Evolutionary conservation across 2,113 vertebrate genomes (phyloP), one percentile per base, ranked within the genome.

Genomic region (Carassius auratus): DNA sequence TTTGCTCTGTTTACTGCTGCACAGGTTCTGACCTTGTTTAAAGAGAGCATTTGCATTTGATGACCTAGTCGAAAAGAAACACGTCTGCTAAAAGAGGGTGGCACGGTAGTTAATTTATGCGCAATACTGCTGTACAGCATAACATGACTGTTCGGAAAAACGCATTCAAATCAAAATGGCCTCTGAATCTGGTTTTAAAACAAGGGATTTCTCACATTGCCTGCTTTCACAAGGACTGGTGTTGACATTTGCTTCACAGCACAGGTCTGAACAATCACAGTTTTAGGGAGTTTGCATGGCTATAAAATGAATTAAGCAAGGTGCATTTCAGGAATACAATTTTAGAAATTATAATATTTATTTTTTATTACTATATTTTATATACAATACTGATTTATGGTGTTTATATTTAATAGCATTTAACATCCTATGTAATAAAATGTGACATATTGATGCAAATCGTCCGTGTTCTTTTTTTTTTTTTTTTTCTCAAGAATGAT

Each of bases 41-140:
- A 80, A 80, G 57, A 61, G 57, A 17, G 26, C 14, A 62, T 80
- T 26, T 80, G 57, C 21, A 42, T 80, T 14, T 17, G 55, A 61
- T 38, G 55, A 78, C 76, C 55, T 61, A 9, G 76, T 79, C 33
- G 8, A 42, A 62, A 79, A 79, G 33, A 61, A 79, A 61, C 57
- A n/a, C 3, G 76, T 38, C 30, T 78, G 55, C 33, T 33, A 38
- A 76, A 42, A n/a, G 36, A 42, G 17, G 75, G 48, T 6, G 13
- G 26, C 17, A 59, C 19, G 21, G 33, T 79, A 21, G 36, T 38
- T 79, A 42, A 62, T 79, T 8, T 42, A 79, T 79, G 52, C 33
- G 0, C 19, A 42, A 23, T 23, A n/a, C 6, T 61, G 33, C 19
- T 23, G 52, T 79, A 42, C 33, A 61, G 21, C 10, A 48, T 45